A percentile compares a stretch with the other conserved stretches of the same genome.
phyloP scores from a whole-genome alignment of 2,888 invertebrate species.

The Amblyteles armatorius region DNA sequence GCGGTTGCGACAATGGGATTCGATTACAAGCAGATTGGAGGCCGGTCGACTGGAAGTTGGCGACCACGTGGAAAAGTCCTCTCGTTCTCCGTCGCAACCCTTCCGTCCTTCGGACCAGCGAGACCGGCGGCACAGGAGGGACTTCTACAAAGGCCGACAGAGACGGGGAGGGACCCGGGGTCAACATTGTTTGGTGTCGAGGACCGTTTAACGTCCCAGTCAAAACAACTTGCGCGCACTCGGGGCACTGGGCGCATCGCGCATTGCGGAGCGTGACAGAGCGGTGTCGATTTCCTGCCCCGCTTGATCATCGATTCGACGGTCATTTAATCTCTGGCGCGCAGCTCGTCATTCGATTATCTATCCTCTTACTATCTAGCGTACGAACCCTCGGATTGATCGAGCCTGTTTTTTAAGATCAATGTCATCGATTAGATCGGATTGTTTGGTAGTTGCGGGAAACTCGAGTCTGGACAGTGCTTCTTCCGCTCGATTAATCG shows the following conservation, averaged over 20 bases:
- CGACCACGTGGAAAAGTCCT: slow-evolving; percentile 40
- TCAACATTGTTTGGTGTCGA: slow-evolving; percentile 57
- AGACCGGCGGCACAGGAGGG: slow-evolving; percentile 29
- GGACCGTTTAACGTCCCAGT: slow-evolving; percentile 63
- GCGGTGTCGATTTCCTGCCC: slow-evolving; percentile 37
- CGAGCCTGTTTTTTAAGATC: neutral
- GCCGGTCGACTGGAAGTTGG: slow-evolving; percentile 14
- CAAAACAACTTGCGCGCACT: slow-evolving; percentile 57
- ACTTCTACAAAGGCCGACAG: slow-evolving; percentile 37
- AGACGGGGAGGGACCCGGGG: slow-evolving; percentile 4
- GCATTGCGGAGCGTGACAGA: slow-evolving; percentile 31
- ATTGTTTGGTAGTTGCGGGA: neutral
- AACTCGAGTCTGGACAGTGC: slow-evolving; percentile 79
- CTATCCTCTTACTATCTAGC: neutral
- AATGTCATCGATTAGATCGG: neutral
- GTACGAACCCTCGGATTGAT: neutral
- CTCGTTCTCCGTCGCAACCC: neutral
- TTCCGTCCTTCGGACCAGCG: slow-evolving; percentile 13
- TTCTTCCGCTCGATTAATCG: slow-evolving; percentile 74
- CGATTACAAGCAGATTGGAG: slow-evolving; percentile 35
- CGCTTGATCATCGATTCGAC: neutral
- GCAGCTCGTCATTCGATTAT: slow-evolving; percentile 6
- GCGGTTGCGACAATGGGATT: slow-evolving; percentile 24
- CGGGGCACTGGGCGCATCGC: slow-evolving; percentile 36
- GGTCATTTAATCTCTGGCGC: neutral